Conservation (phyloP, 2,113 vertebrate genomes). For the Morphnarchus princeps region DNA sequence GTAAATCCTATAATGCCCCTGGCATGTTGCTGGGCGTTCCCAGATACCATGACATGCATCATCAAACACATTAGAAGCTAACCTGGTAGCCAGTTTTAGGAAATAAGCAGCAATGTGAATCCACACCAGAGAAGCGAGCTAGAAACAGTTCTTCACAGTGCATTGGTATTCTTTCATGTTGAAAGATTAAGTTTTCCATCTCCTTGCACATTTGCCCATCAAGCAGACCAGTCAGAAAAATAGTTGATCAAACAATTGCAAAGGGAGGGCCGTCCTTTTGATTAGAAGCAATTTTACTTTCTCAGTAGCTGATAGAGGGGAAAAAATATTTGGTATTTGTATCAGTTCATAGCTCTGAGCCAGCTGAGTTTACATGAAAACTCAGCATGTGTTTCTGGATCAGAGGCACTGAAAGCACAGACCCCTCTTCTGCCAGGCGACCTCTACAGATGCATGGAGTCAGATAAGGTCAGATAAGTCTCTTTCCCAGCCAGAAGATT, state of each 20-base stretch:
- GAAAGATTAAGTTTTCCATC: slow-evolving; percentile 57
- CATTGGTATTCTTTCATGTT: slow-evolving; percentile 38
- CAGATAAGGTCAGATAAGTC: background rate
- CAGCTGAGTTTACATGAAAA: background rate
- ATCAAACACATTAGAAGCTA: background rate
- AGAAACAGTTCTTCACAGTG: slow-evolving; percentile 23
- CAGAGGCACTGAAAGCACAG: background rate
- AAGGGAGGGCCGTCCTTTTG: background rate
- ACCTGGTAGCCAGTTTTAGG: background rate
- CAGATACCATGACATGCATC: background rate
- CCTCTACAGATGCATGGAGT: background rate
- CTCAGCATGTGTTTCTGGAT: background rate
- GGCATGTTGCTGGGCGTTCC: background rate
- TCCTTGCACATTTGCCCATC: slow-evolving; percentile 23
- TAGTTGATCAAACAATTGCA: background rate
- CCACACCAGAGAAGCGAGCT: slow-evolving; percentile 3
- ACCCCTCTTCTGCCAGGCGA: background rate
- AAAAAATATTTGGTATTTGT: background rate
- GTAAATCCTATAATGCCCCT: background rate
- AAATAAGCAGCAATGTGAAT: background rate
- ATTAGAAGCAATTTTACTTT: background rate
- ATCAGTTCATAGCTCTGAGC: background rate
- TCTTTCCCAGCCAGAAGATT: background rate
- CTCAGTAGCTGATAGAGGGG: background rate
- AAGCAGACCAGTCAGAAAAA: slow-evolving; percentile 27